Base-by-base conservation (phyloP, 2,797 vertebrate species). In the Crenichthys baileyi region DNA sequence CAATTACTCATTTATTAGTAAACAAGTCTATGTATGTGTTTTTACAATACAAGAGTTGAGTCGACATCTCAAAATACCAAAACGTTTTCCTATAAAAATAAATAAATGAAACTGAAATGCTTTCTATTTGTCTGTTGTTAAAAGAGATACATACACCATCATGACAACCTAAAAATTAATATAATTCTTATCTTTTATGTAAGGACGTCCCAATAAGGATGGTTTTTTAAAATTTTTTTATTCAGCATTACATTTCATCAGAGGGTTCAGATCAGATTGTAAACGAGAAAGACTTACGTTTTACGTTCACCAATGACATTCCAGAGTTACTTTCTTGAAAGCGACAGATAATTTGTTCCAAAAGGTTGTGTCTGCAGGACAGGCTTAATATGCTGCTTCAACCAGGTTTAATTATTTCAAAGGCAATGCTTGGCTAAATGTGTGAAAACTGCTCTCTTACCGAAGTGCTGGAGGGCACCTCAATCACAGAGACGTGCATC, bases 401-500 rank as follows among this genome's bases (percentile, higher is more conserved):
- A 46, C 36, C 36, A 36, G 4, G 36, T 68, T 39, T 2, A 71
- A 48, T 26, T 50, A 56, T 31, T 26, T 79, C n/a, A 53, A 67
- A 71, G 73, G 58, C n/a, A 60, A 26, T 13, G 58, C 58, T 60
- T 4, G 56, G 26, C 0, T 5, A 15, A 77, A 26, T 24, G 75
- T 63, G 51, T 6, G 11, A n/a, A 13, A 41, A 9, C 3, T 73
- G 79, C 24, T 77, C 46, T 76, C 83, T 95, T 90, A 96, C 96
- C 90, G 93, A 83, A 44, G 93, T 87, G 77, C 80, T 85, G 24
- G 94, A 88, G 5, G 95, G 91, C 56, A 95, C 94, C 60, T 96
- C 96, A 12, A 96, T 95, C 55, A 96, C 91, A 50, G 95, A 95
- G 79, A 99, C 97, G 88, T 99, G 98, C 98, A 99, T 99, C 95